Evolutionary conservation across 2,113 vertebrate genomes (phyloP).

Genomic region (Aldabrachelys gigantea): DNA sequence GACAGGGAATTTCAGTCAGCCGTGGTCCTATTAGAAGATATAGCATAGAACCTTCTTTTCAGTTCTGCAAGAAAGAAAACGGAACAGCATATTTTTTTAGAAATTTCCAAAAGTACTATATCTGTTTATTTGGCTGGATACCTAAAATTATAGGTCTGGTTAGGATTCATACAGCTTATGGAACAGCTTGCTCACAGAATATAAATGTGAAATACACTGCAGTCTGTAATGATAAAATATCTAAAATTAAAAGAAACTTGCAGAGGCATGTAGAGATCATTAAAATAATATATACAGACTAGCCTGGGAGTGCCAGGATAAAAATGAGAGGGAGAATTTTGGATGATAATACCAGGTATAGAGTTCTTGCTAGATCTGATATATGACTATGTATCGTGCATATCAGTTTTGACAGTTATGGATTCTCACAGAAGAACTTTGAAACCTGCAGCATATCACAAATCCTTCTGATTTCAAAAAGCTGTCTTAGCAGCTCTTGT

Average conservation of each 20-base stretch:
- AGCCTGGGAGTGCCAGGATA: background rate
- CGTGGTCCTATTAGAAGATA: background rate
- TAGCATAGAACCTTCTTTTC: constrained; percentile 1
- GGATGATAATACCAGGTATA: background rate
- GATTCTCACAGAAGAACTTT: background rate
- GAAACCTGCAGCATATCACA: background rate
- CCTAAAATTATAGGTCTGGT: constrained; percentile 20
- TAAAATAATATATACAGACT: background rate
- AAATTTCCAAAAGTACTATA: background rate
- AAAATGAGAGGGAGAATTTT: background rate
- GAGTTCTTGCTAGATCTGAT: background rate
- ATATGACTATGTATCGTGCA: fast-evolving
- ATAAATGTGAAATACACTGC: background rate
- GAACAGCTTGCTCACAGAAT: background rate
- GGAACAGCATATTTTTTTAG: background rate
- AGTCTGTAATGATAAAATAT: background rate
- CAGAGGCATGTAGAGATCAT: constrained; percentile 1
- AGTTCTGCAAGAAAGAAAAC: constrained; percentile 21
- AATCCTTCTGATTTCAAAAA: background rate
- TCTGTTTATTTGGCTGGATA: constrained; percentile 32
- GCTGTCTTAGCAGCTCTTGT: background rate
- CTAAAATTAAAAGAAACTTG: background rate
- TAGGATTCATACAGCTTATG: fast-evolving
- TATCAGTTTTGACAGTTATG: background rate
- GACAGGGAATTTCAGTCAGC: constrained; percentile 11